These are phyloP conservation scores for Diabrotica virgifera DNA, from an alignment of 1,140 invertebrate species.

Conservation along the genomic window DNA sequence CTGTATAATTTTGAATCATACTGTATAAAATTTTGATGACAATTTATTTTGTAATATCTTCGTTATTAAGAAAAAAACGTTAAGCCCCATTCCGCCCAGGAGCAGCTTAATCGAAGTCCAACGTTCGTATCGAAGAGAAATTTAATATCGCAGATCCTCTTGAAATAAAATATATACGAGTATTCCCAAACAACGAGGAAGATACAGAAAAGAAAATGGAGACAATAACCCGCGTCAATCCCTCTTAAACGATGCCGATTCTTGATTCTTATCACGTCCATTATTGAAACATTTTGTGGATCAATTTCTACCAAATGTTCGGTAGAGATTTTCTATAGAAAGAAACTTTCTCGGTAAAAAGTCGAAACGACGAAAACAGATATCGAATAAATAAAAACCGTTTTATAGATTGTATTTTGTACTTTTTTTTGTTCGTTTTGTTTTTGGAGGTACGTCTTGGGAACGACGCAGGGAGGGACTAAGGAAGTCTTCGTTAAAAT, in stretches of 20 bases:
- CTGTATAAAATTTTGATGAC: no score
- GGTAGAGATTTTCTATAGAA: slow-evolving; percentile 25
- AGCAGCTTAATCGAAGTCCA: no score
- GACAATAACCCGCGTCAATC: slow-evolving; percentile 3
- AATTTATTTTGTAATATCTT: no score
- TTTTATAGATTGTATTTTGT: slow-evolving; percentile 33
- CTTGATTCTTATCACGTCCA: slow-evolving; percentile 20
- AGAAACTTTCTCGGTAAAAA: slow-evolving; percentile 26
- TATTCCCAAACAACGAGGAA: background rate
- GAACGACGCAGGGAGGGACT: background rate
- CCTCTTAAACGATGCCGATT: background rate
- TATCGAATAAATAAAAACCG: slow-evolving; percentile 28
- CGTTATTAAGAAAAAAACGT: no score
- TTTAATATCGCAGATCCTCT: background rate
- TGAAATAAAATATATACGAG: background rate
- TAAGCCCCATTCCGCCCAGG: no score
- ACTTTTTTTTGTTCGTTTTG: slow-evolving; percentile 10
- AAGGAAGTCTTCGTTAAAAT: no score
- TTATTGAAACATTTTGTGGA: slow-evolving; percentile 27
- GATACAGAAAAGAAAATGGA: slow-evolving; percentile 3
- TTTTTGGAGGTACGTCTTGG: background rate
- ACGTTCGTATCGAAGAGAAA: background rate
- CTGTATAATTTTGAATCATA: no score
- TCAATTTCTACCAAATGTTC: slow-evolving; percentile 29
- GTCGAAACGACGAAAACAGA: slow-evolving; percentile 32